A percentile compares a stretch with the other conserved stretches of the same genome.
These are phyloP conservation scores for Acanthopagrus latus DNA, from an alignment of 2,797 vertebrate species.

Conservation along the genomic window DNA sequence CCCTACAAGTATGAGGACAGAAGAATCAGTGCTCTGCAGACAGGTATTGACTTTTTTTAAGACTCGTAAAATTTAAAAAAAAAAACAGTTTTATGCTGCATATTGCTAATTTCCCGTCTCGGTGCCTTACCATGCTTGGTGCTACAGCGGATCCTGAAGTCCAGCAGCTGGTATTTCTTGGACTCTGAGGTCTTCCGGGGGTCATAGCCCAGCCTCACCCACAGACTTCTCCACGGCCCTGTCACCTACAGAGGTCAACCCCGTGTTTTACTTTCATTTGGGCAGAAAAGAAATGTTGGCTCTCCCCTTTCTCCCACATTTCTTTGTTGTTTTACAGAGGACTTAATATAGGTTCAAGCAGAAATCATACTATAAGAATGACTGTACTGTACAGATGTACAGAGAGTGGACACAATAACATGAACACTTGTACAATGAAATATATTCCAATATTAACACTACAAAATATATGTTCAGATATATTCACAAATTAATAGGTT, in stretches of 20 bases:
- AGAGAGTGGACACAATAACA: background rate
- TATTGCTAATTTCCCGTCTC: background rate
- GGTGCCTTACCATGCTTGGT: constrained; percentile 90
- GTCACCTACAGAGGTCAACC: constrained; percentile 86
- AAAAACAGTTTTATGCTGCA: no score
- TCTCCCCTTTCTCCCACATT: background rate
- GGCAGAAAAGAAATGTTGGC: background rate
- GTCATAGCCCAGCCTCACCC: constrained; percentile 96
- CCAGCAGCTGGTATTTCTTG: constrained; percentile 96
- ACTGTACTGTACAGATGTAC: background rate
- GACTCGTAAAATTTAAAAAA: background rate
- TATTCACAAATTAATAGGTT: background rate
- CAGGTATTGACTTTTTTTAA: background rate
- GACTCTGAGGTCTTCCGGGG: constrained; percentile 90
- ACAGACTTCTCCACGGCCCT: constrained; percentile 97
- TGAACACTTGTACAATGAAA: background rate
- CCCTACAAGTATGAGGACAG: constrained; percentile 75
- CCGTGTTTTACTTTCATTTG: background rate
- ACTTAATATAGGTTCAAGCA: background rate
- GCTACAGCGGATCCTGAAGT: constrained; percentile 97
- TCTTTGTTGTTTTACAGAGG: background rate
- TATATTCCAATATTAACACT: background rate
- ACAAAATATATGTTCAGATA: background rate
- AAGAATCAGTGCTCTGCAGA: background rate
- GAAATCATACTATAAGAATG: background rate